Percentiles rank a stretch among this genome's conserved stretches.
phyloP scores from a whole-genome alignment of 2,888 invertebrate genomes.

The Scaptomyza tumidula region DNA sequence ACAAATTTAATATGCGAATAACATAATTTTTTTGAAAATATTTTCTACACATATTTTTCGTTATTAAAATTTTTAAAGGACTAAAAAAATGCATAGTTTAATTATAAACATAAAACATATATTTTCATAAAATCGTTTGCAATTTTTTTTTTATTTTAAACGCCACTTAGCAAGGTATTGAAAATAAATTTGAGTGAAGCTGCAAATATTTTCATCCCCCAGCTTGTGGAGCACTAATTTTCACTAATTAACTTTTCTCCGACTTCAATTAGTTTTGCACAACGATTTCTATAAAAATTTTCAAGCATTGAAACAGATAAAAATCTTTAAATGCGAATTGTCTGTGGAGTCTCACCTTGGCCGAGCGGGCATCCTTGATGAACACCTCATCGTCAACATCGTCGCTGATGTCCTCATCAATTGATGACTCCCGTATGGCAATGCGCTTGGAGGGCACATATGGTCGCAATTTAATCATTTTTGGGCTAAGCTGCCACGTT shows the following conservation, averaged over 20 bases:
- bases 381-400: constrained; percentile 92
- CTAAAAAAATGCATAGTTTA: no score
- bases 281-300: neutral
- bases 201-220: constrained; percentile 8
- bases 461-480: constrained; percentile 86
- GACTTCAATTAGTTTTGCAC: neutral
- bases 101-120: no score
- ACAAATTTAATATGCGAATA: no score
- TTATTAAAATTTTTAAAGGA: no score
- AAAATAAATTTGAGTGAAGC: neutral
- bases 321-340: neutral
- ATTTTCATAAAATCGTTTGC: neutral
- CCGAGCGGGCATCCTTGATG: constrained; percentile 89
- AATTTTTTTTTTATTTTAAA: neutral
- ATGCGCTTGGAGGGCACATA: constrained; percentile 87
- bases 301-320: neutral
- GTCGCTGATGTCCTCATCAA: constrained; percentile 90
- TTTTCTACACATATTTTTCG: no score
- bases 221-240: neutral
- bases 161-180: no score
- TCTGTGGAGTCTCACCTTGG: constrained; percentile 85
- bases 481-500: constrained; percentile 49
- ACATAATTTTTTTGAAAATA: no score
- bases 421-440: constrained; percentile 87
- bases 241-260: neutral